Base-by-base conservation (phyloP, 2,113 vertebrate genomes). In the Chroicocephalus ridibundus region DNA sequence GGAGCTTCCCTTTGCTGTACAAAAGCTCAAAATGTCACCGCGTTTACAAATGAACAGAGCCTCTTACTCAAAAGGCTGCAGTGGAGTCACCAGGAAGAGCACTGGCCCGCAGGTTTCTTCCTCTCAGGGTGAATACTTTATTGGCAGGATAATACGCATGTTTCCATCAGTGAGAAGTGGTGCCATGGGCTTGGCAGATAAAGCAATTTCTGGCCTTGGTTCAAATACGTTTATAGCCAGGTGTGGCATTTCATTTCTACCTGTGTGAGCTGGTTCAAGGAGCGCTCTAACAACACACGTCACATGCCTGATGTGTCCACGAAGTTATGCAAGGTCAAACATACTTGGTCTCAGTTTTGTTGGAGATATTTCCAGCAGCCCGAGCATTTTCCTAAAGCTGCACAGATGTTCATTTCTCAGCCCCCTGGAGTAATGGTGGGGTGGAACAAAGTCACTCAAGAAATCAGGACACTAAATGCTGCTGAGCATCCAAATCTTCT, bases 1-100 rank as follows among this genome's bases (percentile, higher is more conserved):
- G 94, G 97, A 57, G 88, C 90, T 97, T 97, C 95, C 27, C 1
- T 70, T 93, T 52, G 26, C 86, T 88, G 94, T 83, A 98, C 94
- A 98, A 96, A 97, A 97, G 94, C 96, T 96, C 93, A 76, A 98
- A 98, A 98, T 98, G 97, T 98, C 98, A 98, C 92, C 27, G 1
- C 92, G 93, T 97, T 98, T 98, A 95, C 95, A 98, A 97, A 97
- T 86, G 93, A 98, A 97, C 94, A 93, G 82, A 98, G 88, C 77
- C 55, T 95, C 94, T 94, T 34, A 86, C 91, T 97, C 92, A 95
- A 93, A 97, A 91, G 91, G 85, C 92, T 95, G 93, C 86, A 80
- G 25, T 11, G 29, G 54, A 92, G 81, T n/a, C 94, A 62, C 47
- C 77, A 71, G 68, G 83, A 88, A 92, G 60, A 96, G 32, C 51